Conservation (phyloP, 2,113 vertebrate genomes). For the Tyto alba region DNA sequence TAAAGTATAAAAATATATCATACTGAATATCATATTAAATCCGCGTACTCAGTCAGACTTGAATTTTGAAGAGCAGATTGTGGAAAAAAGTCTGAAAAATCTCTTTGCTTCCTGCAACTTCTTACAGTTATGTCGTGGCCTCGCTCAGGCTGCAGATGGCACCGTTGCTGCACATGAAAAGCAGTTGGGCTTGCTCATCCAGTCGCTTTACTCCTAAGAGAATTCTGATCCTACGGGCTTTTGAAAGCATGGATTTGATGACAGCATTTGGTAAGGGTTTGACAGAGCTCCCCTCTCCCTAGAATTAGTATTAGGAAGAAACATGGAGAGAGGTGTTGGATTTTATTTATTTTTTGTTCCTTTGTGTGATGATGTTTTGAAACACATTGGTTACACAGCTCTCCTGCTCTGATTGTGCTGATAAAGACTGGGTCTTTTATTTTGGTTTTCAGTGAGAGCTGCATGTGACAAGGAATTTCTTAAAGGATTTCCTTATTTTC, state of each 20-base stretch:
- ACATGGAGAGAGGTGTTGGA: not conserved
- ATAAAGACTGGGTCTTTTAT: not conserved
- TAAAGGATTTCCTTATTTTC: not conserved
- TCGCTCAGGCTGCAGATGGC: not conserved
- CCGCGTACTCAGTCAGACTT: fast-evolving
- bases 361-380: not conserved
- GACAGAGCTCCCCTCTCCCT: not conserved
- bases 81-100: fast-evolving
- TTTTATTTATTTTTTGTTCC: not conserved
- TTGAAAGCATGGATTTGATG: not conserved
- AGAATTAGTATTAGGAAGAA: not conserved
- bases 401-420: not conserved
- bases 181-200: not conserved
- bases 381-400: not conserved
- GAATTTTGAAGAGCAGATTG: not conserved
- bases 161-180: not conserved
- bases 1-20: not conserved
- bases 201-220: not conserved
- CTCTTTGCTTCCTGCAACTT: fast-evolving
- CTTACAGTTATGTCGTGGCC: fast-evolving
- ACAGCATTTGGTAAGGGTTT: not conserved
- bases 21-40: not conserved
- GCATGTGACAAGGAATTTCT: not conserved
- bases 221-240: too few species aligned
- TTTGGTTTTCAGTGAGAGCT: not conserved